Evolutionary conservation across 2,888 invertebrate species (phyloP).

Genomic region (Eueremaeus valkanovi): DNA sequence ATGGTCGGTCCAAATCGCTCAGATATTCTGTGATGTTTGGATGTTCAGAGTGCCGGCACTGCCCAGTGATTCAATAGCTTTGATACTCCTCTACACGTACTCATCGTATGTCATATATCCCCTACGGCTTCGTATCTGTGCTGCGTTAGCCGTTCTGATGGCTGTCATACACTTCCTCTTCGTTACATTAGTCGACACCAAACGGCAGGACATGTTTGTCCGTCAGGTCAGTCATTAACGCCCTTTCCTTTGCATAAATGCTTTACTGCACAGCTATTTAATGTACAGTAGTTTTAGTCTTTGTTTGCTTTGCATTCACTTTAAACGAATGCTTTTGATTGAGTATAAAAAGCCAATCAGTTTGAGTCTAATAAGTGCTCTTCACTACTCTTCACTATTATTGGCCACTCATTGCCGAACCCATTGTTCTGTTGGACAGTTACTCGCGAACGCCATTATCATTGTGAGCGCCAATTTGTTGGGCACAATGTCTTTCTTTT

Average conservation of each 20-base stretch:
- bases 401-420: background rate
- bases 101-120: constrained; percentile 70
- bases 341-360: background rate
- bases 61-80: constrained; percentile 64
- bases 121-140: constrained; percentile 58
- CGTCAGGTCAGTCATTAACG: constrained; percentile 29
- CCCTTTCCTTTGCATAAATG: background rate
- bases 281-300: background rate
- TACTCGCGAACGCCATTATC: constrained; percentile 67
- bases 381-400: background rate
- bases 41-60: constrained; percentile 60
- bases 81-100: constrained; percentile 68
- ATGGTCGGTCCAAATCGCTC: constrained; percentile 59
- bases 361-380: background rate
- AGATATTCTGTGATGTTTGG: constrained; percentile 48
- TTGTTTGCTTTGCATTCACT: background rate
- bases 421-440: constrained; percentile 54
- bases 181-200: constrained; percentile 35
- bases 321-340: background rate
- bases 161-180: constrained; percentile 45
- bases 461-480: constrained; percentile 69
- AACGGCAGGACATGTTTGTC: constrained; percentile 21
- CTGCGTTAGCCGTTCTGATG: constrained; percentile 45
- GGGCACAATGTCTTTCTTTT: constrained; percentile 68
- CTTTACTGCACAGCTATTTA: too few species aligned